Base-by-base conservation (phyloP, 37 sponge, comb jelly and placozoan species). In the Bolinopsis microptera region DNA sequence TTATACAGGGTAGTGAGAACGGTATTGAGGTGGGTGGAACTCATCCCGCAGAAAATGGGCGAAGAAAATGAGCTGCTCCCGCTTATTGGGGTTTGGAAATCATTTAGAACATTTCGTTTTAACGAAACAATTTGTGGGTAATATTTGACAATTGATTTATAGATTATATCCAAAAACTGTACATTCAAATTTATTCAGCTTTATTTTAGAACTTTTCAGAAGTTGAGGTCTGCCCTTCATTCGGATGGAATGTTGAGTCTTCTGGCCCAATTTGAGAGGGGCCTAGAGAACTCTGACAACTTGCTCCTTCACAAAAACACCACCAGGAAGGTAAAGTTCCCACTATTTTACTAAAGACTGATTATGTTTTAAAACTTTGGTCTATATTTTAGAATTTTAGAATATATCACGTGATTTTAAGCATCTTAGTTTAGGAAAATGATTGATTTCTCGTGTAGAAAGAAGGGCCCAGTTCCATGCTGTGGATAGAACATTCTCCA, bases 21-120 rank as follows among this genome's bases (percentile, higher is more conserved):
- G 0, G 90, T 86, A 24, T 24, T 86, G 0, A 35, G 90, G 3
- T 86, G 90, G 90, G 36, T 86, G 13, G 90, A 86, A 30, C 32
- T 86, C 30, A 21, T 86, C 25, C 90, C 90, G 1, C 41, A 86
- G 28, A 86, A 86, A 86, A 86, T 86, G 90, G 90, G 90, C 0
- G 90, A 86, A 23, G 90, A 86, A n/a, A 35, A 26, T 13, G 90
- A 86, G 24, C 31, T 86, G 25, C 40, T 86, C 3, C 36, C 36
- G 5, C 36, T 86, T n/a, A 41, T 86, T 39, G 61, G 36, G 41
- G 90, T 86, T 39, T 28, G 90, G 18, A 61, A 61, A 61, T 18
- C 68, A 9, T n/a, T n/a, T n/a, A n/a, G n/a, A n/a, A n/a, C n/a
- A n/a, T n/a, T n/a, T n/a, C n/a, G n/a, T n/a, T n/a, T n/a, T 61